Evolutionary conservation across 92 coral and sea anemone genomes (phyloP).

Genomic region (Bergia sp.): DNA sequence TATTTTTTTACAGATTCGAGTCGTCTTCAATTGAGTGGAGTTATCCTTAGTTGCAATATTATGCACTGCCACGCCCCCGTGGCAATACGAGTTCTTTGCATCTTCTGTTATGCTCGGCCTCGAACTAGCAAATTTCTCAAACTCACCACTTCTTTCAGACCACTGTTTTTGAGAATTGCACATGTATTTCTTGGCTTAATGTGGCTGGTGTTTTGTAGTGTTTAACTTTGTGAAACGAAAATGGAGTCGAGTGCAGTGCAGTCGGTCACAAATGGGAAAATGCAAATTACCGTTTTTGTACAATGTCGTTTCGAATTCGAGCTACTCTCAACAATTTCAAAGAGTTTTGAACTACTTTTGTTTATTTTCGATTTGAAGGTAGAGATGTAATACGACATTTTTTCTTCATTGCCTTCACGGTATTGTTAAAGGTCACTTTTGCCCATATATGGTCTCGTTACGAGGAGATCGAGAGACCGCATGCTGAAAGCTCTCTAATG

Average conservation of each 20-base stretch:
- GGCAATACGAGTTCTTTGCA: not conserved
- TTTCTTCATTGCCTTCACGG: not conserved
- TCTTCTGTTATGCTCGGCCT: not conserved
- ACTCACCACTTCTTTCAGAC: no score
- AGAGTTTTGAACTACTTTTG: not conserved
- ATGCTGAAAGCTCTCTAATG: not conserved
- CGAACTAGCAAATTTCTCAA: not conserved
- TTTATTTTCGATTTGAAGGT: not conserved
- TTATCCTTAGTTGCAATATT: not conserved
- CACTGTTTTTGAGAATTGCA: no score
- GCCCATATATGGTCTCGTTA: slow-evolving; percentile 33
- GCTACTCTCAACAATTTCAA: not conserved
- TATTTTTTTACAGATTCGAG: not conserved
- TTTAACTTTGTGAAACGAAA: not conserved
- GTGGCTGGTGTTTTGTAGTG: not conserved
- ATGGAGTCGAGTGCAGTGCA: no score
- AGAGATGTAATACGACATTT: not conserved
- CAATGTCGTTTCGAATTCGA: not conserved
- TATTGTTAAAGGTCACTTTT: not conserved
- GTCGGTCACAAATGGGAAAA: not conserved
- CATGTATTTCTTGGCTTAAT: no score
- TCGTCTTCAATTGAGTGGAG: no score
- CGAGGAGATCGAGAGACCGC: not conserved
- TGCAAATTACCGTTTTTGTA: not conserved
- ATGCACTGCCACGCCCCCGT: slow-evolving; percentile 42